phyloP scores from a whole-genome alignment of 2,113 vertebrate genomes.

The Otus sunia region DNA sequence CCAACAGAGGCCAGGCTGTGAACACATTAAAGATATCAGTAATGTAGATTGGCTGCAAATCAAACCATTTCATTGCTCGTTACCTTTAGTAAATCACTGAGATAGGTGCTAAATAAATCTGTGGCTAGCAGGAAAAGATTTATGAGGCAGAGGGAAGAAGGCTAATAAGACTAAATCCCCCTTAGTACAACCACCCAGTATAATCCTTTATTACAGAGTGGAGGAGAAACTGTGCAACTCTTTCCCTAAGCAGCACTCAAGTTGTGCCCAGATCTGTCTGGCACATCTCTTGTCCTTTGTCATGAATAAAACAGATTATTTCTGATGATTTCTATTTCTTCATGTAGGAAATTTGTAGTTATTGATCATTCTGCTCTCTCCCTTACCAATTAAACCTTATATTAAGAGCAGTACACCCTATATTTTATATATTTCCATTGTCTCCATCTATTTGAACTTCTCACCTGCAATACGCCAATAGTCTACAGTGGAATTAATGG shows the following conservation, averaged over 20 bases:
- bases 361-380: background rate
- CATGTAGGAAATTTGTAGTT: background rate
- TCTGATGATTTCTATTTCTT: background rate
- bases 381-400: background rate
- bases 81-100: slow-evolving; percentile 29
- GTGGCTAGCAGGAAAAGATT: background rate
- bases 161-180: background rate
- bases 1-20: background rate
- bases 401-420: background rate
- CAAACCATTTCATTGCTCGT: background rate
- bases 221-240: background rate
- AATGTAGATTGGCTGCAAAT: background rate
- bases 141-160: background rate
- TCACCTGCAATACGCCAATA: background rate
- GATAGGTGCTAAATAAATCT: slow-evolving; percentile 24
- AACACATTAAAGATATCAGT: background rate
- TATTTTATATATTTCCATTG: background rate
- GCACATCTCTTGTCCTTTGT: background rate
- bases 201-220: background rate
- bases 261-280: background rate
- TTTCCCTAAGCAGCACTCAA: background rate
- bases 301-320: background rate
- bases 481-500: background rate
- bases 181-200: background rate
- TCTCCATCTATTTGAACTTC: background rate